phyloP scores from a whole-genome alignment of 2,113 vertebrate species.

The Cygnus buccinator region DNA sequence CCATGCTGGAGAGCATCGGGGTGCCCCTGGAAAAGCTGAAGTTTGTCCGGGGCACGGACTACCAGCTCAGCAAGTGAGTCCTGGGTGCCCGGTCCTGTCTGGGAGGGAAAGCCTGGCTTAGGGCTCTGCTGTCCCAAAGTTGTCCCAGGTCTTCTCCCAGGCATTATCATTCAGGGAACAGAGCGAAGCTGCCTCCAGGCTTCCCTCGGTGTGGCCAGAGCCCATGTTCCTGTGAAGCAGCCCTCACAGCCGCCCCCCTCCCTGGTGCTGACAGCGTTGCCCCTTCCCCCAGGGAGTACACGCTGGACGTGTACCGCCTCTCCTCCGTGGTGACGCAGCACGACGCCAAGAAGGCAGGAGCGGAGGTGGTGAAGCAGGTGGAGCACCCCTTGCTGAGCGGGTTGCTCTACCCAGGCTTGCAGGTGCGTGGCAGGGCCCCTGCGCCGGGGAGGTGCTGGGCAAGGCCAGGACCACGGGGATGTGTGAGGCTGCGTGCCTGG shows the following conservation, averaged over 20 bases:
- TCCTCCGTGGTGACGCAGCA: constrained; percentile 94
- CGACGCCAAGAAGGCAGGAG: constrained; percentile 96
- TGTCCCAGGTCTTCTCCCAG: no score
- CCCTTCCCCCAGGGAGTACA: constrained; percentile 86
- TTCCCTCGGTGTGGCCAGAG: background rate
- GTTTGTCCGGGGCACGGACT: constrained; percentile 94
- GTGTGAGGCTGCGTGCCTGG: background rate
- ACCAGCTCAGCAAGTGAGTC: constrained; percentile 94
- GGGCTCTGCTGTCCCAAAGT: background rate
- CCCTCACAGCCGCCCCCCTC: background rate
- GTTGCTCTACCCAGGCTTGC: constrained; percentile 94
- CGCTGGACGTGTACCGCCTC: constrained; percentile 92
- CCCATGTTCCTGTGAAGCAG: background rate
- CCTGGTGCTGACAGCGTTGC: rapidly evolving
- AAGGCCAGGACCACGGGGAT: rapidly evolving
- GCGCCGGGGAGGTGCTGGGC: background rate
- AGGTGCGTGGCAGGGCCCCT: constrained; percentile 78
- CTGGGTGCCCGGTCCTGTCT: rapidly evolving
- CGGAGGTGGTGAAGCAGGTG: constrained; percentile 98
- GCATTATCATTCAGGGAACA: background rate
- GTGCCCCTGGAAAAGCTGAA: constrained; percentile 93
- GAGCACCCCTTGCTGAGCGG: constrained; percentile 95
- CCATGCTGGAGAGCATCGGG: constrained; percentile 94
- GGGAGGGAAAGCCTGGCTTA: no score
- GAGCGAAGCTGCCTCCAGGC: background rate